Evolutionary conservation across 37 sponge, comb jelly and placozoan species (phyloP).

Genomic region (Cladorhizidae sp.): DNA sequence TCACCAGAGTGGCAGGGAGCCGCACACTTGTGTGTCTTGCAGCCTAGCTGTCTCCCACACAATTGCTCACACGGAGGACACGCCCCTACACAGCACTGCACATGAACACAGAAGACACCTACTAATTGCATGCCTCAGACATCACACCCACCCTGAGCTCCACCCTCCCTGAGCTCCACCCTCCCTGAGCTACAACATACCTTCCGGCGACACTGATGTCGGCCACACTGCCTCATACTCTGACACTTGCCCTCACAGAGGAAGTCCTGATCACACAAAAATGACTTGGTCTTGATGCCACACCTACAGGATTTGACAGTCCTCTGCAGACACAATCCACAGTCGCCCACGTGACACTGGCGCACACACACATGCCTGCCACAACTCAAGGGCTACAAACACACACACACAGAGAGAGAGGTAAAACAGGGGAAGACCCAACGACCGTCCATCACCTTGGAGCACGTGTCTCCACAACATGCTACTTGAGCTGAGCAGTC

Average conservation of each 20-base stretch:
- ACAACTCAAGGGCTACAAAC: slow-evolving; percentile 53
- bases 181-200: slow-evolving; percentile 36
- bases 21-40: slow-evolving; percentile 90
- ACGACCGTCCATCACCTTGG: slow-evolving; percentile 50
- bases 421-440: background rate
- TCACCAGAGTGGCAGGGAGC: slow-evolving; percentile 85
- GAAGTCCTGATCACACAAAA: slow-evolving; percentile 69
- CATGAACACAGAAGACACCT: background rate
- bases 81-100: slow-evolving; percentile 88
- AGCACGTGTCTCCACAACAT: slow-evolving; percentile 88
- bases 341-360: slow-evolving; percentile 78
- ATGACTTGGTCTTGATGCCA: slow-evolving; percentile 65
- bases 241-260: slow-evolving; percentile 86
- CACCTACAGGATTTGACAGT: slow-evolving; percentile 72
- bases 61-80: slow-evolving; percentile 87
- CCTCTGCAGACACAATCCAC: slow-evolving; percentile 84
- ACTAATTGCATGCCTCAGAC: too few species aligned
- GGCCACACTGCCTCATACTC: slow-evolving; percentile 74
- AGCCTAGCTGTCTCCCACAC: slow-evolving; percentile 75
- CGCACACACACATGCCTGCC: slow-evolving; percentile 69
- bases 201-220: slow-evolving; percentile 92
- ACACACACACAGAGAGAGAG: background rate
- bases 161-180: background rate
- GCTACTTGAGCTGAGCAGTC: slow-evolving; percentile 82
- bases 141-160: too few species aligned